These are phyloP conservation scores for Pachyrhynchus sulphureomaculatus DNA, from an alignment of 1,140 invertebrate genomes.

Conservation along the genomic window DNA sequence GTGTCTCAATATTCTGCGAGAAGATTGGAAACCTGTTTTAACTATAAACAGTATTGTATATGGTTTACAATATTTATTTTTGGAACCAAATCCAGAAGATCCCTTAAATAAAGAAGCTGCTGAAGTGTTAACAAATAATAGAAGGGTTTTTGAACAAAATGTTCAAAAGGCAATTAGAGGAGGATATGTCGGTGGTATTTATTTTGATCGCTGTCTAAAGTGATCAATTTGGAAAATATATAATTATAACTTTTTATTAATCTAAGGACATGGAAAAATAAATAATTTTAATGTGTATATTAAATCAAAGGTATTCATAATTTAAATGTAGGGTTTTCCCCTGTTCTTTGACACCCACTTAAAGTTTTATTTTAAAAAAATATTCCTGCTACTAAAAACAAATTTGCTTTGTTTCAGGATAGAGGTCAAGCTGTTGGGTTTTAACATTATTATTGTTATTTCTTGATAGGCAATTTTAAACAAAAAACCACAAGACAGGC, in stretches of 20 bases:
- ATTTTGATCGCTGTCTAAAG: conserved; percentile 95
- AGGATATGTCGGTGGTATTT: conserved; percentile 88
- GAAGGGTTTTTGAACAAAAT: conserved; percentile 93
- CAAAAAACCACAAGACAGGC: no score
- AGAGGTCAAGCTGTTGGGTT: no score
- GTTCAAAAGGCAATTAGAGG: conserved; percentile 95
- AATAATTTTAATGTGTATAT: conserved; percentile 2
- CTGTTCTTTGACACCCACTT: no score
- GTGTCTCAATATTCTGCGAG: conserved; percentile 90
- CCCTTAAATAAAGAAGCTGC: conserved; percentile 99
- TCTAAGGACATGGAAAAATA: conserved; percentile 1
- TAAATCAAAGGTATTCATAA: background rate
- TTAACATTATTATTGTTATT: no score
- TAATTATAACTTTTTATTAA: conserved; percentile 1
- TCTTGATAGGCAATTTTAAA: no score
- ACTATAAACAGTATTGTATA: conserved; percentile 98
- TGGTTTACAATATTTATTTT: conserved; percentile 95
- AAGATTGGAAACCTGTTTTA: conserved; percentile 99
- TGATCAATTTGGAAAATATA: conserved; percentile 58
- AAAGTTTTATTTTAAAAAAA: no score
- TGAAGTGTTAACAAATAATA: conserved; percentile 92
- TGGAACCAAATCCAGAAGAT: conserved; percentile 98
- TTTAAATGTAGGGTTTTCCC: no score
- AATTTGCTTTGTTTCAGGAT: no score
- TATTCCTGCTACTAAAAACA: no score